A percentile compares a stretch with the other conserved stretches of the same genome.
phyloP scores from a whole-genome alignment of 2,888 invertebrate genomes.

The Branchellion lobata region DNA sequence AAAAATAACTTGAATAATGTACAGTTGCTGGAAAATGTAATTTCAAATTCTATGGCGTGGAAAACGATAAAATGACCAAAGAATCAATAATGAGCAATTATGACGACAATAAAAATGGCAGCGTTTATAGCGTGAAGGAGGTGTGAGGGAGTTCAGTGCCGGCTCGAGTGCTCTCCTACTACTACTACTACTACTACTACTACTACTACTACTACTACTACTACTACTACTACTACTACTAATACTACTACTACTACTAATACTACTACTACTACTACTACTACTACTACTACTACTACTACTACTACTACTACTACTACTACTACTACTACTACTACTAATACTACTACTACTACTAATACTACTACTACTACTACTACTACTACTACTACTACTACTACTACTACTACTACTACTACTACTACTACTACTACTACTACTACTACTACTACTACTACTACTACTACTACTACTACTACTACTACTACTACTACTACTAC shows the following conservation, averaged over 20 bases:
- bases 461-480: conserved; percentile 40
- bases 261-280: conserved; percentile 36
- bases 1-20: too few relatives aligned
- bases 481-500: conserved; percentile 41
- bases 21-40: too few relatives aligned
- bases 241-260: too few relatives aligned
- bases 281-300: conserved; percentile 40
- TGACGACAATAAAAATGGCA: too few relatives aligned
- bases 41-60: too few relatives aligned
- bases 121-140: too few relatives aligned
- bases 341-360: too few relatives aligned
- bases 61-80: too few relatives aligned
- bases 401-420: conserved; percentile 41
- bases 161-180: neutral
- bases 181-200: neutral
- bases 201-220: conserved; percentile 18
- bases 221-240: conserved; percentile 10
- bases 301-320: conserved; percentile 41
- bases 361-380: conserved; percentile 40
- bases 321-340: neutral
- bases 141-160: too few relatives aligned
- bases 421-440: conserved; percentile 26
- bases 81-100: too few relatives aligned
- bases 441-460: conserved; percentile 30
- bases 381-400: conserved; percentile 37